A percentile compares a stretch with the other conserved stretches of the same genome.
These are phyloP conservation scores for Phrynosoma blainvillii DNA, from an alignment of 2,113 vertebrate genomes.

Conservation along the genomic window DNA sequence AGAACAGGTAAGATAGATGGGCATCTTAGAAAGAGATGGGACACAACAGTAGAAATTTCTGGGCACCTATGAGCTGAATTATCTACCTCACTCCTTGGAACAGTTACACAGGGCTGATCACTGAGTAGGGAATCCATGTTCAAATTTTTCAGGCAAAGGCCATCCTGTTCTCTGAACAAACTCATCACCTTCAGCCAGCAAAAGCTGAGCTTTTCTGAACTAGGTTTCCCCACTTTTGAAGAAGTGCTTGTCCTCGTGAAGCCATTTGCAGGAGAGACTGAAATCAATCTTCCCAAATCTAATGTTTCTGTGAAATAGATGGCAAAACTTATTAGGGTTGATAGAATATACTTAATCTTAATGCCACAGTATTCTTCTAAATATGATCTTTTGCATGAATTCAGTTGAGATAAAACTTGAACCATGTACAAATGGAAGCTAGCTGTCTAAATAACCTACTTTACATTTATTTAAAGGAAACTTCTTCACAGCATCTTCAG, in stretches of 20 bases:
- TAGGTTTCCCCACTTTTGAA: not conserved
- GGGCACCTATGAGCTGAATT: not conserved
- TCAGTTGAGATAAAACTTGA: not conserved
- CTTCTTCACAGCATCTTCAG: slow-evolving; percentile 7
- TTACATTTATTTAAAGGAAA: not conserved
- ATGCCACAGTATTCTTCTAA: not conserved
- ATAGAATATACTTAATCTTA: not conserved
- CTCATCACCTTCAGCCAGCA: too few species aligned
- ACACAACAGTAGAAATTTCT: not conserved
- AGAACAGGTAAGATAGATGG: not conserved
- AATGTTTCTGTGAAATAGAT: not conserved
- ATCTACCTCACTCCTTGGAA: not conserved
- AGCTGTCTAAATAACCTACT: not conserved
- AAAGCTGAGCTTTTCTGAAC: not conserved
- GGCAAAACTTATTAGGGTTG: not conserved
- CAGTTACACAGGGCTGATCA: not conserved
- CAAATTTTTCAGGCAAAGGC: not conserved
- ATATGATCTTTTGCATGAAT: not conserved
- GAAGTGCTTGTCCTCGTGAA: too few species aligned
- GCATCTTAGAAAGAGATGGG: not conserved
- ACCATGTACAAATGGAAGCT: not conserved
- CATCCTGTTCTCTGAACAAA: not conserved
- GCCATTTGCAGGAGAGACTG: not conserved
- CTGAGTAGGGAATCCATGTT: not conserved
- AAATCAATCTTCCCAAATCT: not conserved